Conservation (phyloP, 2,888 invertebrate species). For the Lithosia quadra region DNA sequence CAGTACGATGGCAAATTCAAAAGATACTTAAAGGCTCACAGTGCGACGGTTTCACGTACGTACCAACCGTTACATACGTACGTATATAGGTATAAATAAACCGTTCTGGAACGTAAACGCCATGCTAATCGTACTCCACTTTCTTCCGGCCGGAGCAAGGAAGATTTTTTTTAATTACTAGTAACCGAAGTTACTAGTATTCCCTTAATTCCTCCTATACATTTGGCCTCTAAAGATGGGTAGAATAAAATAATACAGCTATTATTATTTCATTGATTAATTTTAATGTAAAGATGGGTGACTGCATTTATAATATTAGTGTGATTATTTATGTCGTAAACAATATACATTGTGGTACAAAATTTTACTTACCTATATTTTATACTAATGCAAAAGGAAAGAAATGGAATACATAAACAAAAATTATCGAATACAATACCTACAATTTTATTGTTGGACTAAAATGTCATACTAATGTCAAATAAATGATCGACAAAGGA, state of each 20-base stretch:
- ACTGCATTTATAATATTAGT: too few species aligned
- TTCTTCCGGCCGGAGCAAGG: constrained; percentile 44
- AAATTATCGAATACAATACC: neutral
- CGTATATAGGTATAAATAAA: constrained; percentile 35
- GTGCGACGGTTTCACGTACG: constrained; percentile 33
- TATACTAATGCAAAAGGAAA: too few species aligned
- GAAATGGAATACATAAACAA: neutral
- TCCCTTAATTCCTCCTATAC: too few species aligned
- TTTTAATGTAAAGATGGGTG: too few species aligned
- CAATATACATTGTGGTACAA: neutral
- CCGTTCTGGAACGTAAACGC: constrained; percentile 48
- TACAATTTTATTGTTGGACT: neutral
- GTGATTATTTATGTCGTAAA: neutral
- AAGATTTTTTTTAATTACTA: neutral
- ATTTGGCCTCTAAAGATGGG: too few species aligned
- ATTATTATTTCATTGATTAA: too few species aligned
- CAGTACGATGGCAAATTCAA: neutral
- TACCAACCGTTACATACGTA: constrained; percentile 36
- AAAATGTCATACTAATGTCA: neutral
- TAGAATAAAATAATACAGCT: too few species aligned
- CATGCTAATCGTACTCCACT: constrained; percentile 65
- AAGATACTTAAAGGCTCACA: neutral
- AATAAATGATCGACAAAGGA: neutral
- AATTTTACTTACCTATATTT: neutral
- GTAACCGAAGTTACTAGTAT: too few species aligned